These are phyloP conservation scores for Amphiprion ocellaris DNA, from an alignment of 2,113 vertebrate species.

Conservation along the genomic window DNA sequence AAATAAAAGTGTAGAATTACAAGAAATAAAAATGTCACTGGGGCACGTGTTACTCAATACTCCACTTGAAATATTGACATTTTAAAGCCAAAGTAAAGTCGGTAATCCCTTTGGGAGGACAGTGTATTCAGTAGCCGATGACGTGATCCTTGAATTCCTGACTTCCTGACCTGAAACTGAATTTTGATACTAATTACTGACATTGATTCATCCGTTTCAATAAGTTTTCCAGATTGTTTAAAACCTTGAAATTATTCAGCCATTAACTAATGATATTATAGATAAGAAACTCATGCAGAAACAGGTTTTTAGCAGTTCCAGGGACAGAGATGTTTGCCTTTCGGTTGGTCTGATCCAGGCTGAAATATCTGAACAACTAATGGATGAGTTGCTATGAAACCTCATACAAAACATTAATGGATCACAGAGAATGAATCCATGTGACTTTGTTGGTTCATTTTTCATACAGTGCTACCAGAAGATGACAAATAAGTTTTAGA, in stretches of 20 bases:
- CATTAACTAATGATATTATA: background rate
- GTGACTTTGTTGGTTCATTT: no score
- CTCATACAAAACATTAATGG: background rate
- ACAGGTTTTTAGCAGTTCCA: background rate
- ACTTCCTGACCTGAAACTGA: conserved; percentile 1
- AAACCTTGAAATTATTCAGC: conserved; percentile 1
- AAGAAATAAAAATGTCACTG: conserved; percentile 64
- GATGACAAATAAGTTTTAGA: no score
- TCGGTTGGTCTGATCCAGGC: background rate
- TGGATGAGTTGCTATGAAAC: background rate
- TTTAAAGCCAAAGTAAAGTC: conserved; percentile 62
- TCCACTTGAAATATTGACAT: conserved; percentile 54
- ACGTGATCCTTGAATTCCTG: conserved; percentile 4
- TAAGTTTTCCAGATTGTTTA: conserved; percentile 40
- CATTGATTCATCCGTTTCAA: conserved; percentile 15
- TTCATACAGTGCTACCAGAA: no score
- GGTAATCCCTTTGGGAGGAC: conserved; percentile 39
- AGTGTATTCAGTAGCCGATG: conserved; percentile 45
- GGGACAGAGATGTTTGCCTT: background rate
- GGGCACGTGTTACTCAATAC: conserved; percentile 60
- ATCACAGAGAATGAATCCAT: no score
- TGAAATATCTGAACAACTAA: background rate
- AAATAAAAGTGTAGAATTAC: conserved; percentile 63
- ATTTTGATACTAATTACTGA: conserved; percentile 22
- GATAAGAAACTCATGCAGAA: no score